Evolutionary conservation across 2,113 vertebrate genomes (phyloP), one percentile per base, ranked within the genome.

Genomic region (Recurvirostra avosetta): DNA sequence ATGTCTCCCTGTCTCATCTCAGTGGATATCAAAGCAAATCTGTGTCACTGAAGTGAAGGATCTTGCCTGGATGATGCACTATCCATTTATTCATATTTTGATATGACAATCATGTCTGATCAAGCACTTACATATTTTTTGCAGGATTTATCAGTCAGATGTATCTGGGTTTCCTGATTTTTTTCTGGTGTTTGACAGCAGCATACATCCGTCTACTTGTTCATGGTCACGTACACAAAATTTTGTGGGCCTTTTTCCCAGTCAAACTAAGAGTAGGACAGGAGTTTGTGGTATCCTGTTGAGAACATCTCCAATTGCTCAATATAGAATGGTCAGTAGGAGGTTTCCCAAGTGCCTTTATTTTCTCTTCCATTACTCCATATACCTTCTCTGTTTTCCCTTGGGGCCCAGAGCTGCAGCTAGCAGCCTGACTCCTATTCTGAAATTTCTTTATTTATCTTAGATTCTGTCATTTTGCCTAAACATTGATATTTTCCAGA

Each of bases 401-500:
- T 30, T 49, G 62, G 59, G 84, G 75, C 53, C 43, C 32, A 43
- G 45, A 70, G 66, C 67, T 71, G 58, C 55, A 78, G 55, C 52
- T 50, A 41, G 17, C 70, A 93, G 88, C 70, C 92, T 52, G 73
- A 30, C 58, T 95, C 66, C 74, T 61, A 25, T 36, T 96, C 92
- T 34, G 41, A 93, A 87, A 76, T 41, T 26, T 49, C 77, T 87
- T 93, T 82, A 34, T 94, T 92, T 89, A 13, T 93, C 65, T 90
- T 83, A 47, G 50, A 45, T 65, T 23, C 59, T 71, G 67, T 79
- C 75, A 56, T 92, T 95, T 65, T 95, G 29, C 63, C 72, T 76
- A 81, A 95, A 65, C 53, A 49, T 30, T 87, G 62, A 53, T 88
- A 75, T 92, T 94, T 96, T 73, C 94, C 91, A 95, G 92, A 90